phyloP scores from a whole-genome alignment of 2,888 invertebrate genomes.

The Glyphotaelius pellucidus region DNA sequence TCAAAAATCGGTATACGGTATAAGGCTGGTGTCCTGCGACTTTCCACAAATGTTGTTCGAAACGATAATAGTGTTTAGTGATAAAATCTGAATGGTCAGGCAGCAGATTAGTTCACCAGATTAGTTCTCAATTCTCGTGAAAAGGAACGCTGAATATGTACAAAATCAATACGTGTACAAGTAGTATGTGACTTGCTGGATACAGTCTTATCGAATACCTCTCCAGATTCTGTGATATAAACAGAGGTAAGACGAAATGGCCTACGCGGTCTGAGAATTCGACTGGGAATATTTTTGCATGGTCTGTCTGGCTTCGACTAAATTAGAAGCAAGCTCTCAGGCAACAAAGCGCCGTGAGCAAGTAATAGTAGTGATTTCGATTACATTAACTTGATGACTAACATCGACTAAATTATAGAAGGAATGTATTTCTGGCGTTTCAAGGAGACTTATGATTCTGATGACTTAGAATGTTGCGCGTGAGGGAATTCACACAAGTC shows the following conservation, averaged over 20 bases:
- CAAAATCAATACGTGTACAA: neutral
- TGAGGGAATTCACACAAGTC: neutral
- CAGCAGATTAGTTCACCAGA: neutral
- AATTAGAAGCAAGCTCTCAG: constrained; percentile 44
- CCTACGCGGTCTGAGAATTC: constrained; percentile 44
- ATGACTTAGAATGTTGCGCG: neutral
- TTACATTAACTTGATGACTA: constrained; percentile 33
- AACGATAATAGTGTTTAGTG: too few relatives aligned
- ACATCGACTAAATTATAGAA: constrained; percentile 10
- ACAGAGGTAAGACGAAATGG: neutral
- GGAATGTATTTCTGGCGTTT: constrained; percentile 42
- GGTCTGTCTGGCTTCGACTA: constrained; percentile 39
- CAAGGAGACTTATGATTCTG: constrained; percentile 22
- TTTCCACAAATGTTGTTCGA: too few relatives aligned
- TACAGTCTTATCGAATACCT: neutral
- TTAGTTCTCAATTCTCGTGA: neutral
- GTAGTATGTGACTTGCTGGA: neutral
- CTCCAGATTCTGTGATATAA: neutral
- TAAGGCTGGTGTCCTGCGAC: too few relatives aligned
- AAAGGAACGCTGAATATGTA: neutral
- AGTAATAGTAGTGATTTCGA: constrained; percentile 24
- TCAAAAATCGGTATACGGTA: too few relatives aligned
- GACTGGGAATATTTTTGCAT: constrained; percentile 29
- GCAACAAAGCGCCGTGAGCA: neutral
- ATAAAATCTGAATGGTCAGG: too few relatives aligned